Percentiles rank a stretch among this genome's conserved stretches.
Evolutionary conservation across 2,113 vertebrate species (phyloP).

Genomic region (Semicossyphus pulcher): DNA sequence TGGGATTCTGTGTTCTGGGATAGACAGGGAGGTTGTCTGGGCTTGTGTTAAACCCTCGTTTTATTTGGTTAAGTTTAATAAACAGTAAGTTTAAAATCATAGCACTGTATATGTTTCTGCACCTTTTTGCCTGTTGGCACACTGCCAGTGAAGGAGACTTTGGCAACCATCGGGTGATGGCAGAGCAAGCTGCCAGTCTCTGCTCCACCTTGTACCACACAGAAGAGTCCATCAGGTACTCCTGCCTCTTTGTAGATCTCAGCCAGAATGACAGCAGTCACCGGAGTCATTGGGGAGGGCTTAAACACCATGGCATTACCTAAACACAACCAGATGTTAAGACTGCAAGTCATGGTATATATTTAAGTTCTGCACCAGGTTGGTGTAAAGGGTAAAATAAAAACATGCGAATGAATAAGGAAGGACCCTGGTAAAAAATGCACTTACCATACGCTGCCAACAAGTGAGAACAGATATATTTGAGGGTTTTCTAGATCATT

Average conservation of each 20-base stretch:
- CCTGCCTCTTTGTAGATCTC: slow-evolving; percentile 94
- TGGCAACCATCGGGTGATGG: slow-evolving; percentile 91
- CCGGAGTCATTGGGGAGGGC: slow-evolving; percentile 93
- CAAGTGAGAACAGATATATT: too few species aligned
- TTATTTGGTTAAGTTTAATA: too few species aligned
- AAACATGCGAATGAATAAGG: too few species aligned
- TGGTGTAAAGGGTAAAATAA: not conserved
- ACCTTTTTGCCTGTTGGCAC: slow-evolving; percentile 96
- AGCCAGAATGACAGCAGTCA: slow-evolving; percentile 90
- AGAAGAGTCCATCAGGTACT: slow-evolving; percentile 92
- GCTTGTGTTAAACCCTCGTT: too few species aligned
- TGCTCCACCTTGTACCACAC: slow-evolving; percentile 93
- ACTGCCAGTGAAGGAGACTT: slow-evolving; percentile 97
- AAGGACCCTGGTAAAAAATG: too few species aligned
- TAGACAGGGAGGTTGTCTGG: too few species aligned
- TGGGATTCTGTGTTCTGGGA: too few species aligned
- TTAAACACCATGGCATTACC: slow-evolving; percentile 97
- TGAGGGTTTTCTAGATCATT: too few species aligned
- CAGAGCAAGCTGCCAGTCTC: slow-evolving; percentile 93
- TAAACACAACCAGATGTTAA: slow-evolving; percentile 52
- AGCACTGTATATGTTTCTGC: not conserved
- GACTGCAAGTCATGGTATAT: not conserved
- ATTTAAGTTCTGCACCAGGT: not conserved
- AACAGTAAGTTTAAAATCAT: not conserved
- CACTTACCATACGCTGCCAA: too few species aligned